Evolutionary conservation across 2,797 vertebrate species (phyloP).

Genomic region (Lateolabrax maculatus): DNA sequence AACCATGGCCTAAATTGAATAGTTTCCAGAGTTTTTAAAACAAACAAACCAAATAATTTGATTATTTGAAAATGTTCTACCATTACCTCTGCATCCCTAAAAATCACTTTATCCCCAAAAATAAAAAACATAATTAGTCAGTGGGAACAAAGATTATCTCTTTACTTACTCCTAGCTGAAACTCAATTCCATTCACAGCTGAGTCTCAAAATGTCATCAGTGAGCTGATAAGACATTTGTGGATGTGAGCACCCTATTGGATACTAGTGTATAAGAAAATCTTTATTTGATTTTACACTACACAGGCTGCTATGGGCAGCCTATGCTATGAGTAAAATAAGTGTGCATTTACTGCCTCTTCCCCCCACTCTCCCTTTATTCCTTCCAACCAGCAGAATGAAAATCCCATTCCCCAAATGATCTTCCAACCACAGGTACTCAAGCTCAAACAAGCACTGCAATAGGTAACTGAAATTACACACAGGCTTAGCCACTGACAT

Average conservation of each 20-base stretch:
- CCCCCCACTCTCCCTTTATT: background rate
- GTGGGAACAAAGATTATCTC: constrained; percentile 20
- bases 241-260: background rate
- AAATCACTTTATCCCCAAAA: constrained; percentile 22
- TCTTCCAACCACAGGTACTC: constrained; percentile 11
- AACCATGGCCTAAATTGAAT: background rate
- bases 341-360: background rate
- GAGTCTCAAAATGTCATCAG: constrained; percentile 27
- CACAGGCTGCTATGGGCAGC: background rate
- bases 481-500: constrained; percentile 5
- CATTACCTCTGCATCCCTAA: constrained; percentile 11
- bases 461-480: background rate
- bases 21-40: background rate
- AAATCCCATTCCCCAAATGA: background rate
- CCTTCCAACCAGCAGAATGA: constrained; percentile 6
- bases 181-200: constrained; percentile 22
- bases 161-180: constrained; percentile 13
- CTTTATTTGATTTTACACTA: constrained; percentile 19
- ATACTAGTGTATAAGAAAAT: background rate
- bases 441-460: constrained; percentile 23
- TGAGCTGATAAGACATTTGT: constrained; percentile 22
- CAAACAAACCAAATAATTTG: background rate
- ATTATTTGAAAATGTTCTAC: constrained; percentile 4
- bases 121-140: constrained; percentile 32
- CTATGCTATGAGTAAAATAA: background rate